These are phyloP conservation scores for Leuciscus idus DNA, from an alignment of 2,113 vertebrate genomes.

Conservation along the genomic window DNA sequence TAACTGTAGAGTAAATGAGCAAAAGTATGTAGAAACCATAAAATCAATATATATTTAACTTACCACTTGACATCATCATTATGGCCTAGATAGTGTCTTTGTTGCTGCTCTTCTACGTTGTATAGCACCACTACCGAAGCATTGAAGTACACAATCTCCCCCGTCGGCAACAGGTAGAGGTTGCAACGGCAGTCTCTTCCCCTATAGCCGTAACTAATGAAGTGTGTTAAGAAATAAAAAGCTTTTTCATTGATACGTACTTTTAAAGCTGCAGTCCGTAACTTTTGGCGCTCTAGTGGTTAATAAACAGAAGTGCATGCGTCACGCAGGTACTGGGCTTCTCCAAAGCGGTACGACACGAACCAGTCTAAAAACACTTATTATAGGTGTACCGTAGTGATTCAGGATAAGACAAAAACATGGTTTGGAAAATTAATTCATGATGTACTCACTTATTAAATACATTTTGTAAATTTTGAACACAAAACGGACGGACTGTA, in stretches of 20 bases:
- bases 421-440: too few relatives aligned
- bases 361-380: too few relatives aligned
- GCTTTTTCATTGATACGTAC: neutral
- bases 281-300: too few relatives aligned
- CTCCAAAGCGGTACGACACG: too few relatives aligned
- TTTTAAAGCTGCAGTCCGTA: neutral
- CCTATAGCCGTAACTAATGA: conserved; percentile 85
- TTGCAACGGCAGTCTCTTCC: conserved; percentile 89
- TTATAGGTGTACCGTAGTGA: too few relatives aligned
- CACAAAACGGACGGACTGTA: too few relatives aligned
- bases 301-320: too few relatives aligned
- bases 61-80: conserved; percentile 93
- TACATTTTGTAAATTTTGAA: too few relatives aligned
- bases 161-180: conserved; percentile 88
- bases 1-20: neutral
- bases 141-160: conserved; percentile 91
- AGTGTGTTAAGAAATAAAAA: conserved; percentile 49
- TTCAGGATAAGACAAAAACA: too few relatives aligned
- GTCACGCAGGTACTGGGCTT: too few relatives aligned
- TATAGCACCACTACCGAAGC: conserved; percentile 89
- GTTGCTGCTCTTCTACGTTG: conserved; percentile 87
- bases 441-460: too few relatives aligned
- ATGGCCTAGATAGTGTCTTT: conserved; percentile 91
- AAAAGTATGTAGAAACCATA: neutral
- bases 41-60: conserved; percentile 44